Evolutionary conservation across 2,113 vertebrate species (phyloP).

Genomic region (Corvus moneduloides): DNA sequence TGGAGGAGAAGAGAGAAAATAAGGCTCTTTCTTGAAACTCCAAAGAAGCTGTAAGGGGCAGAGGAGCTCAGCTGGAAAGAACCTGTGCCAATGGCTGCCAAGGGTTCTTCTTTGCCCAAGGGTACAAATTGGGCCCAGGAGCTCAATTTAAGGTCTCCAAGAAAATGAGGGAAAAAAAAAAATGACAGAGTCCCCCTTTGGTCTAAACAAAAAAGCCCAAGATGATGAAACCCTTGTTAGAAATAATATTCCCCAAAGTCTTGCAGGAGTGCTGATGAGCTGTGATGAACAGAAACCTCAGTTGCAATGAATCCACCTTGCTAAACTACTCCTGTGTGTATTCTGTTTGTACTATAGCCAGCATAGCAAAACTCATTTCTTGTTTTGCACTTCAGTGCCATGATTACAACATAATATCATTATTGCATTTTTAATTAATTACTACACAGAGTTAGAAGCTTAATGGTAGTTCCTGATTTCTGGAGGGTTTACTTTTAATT

Average conservation of each 20-base stretch:
- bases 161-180: neutral
- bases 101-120: neutral
- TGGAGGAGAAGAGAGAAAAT: neutral
- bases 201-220: neutral
- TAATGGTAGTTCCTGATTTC: neutral
- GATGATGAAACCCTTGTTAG: neutral
- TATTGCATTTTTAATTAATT: neutral
- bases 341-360: neutral
- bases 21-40: neutral
- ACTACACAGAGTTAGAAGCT: neutral
- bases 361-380: neutral
- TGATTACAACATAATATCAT: neutral
- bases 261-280: neutral
- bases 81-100: neutral
- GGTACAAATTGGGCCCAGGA: neutral
- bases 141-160: neutral
- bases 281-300: neutral
- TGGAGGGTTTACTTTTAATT: slow-evolving; percentile 3
- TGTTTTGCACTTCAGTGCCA: neutral
- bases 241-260: neutral
- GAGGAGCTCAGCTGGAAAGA: neutral
- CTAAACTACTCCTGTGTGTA: neutral
- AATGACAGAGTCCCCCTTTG: neutral
- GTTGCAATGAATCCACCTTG: neutral
- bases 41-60: neutral